Conservation (phyloP, 2,113 vertebrate genomes). For the Coptodon bakossiorum region DNA sequence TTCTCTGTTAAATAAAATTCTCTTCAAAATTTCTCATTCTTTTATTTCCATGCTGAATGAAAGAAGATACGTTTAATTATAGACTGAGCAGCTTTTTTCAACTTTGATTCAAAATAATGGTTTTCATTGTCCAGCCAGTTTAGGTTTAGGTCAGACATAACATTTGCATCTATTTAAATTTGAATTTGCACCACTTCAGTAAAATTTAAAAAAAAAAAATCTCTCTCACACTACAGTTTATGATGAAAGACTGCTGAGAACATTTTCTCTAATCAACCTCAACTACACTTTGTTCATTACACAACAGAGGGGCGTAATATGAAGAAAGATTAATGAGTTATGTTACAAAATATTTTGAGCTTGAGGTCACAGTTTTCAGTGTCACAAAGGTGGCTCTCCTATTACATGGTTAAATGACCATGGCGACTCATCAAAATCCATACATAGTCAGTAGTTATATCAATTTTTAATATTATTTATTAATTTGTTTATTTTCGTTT, state of each 20-base stretch:
- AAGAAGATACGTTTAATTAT: not conserved
- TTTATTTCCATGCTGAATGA: not conserved
- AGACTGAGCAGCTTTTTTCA: not conserved
- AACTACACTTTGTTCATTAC: not conserved
- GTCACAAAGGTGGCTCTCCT: not conserved
- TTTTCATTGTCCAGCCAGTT: not conserved
- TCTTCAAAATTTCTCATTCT: rapidly evolving
- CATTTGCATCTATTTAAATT: not conserved
- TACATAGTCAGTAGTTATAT: rapidly evolving
- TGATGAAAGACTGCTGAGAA: not conserved
- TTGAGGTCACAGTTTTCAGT: not conserved
- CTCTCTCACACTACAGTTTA: not conserved
- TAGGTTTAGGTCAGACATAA: not conserved
- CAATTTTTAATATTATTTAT: not conserved
- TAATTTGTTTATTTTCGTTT: not conserved
- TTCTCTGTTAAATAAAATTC: not conserved
- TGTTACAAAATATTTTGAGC: not conserved
- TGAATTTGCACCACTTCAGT: not conserved
- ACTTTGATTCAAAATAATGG: not conserved
- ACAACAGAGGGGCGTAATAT: rapidly evolving
- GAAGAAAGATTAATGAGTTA: not conserved
- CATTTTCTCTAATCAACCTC: not conserved
- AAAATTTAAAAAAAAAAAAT: not conserved
- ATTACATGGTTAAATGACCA: rapidly evolving
- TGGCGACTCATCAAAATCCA: rapidly evolving